Percentiles rank a stretch among this genome's conserved stretches.
phyloP scores from a whole-genome alignment of 2,113 vertebrate species.

The Prietella phreatophila region DNA sequence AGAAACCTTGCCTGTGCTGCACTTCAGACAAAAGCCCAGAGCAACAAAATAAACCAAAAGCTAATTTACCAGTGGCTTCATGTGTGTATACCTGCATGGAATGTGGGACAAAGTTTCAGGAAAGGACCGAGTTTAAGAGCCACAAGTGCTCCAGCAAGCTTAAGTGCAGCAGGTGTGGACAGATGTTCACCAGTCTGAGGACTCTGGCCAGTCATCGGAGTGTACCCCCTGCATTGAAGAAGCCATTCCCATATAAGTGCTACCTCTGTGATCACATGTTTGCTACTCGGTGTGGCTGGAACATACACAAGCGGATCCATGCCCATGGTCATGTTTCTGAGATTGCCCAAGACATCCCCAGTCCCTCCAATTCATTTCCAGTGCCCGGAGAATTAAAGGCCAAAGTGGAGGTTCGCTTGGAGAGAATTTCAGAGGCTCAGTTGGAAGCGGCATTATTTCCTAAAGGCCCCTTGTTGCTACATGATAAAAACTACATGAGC shows the following conservation, averaged over 20 bases:
- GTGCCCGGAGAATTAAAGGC: slow-evolving; percentile 33
- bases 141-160: slow-evolving; percentile 42
- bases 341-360: background rate
- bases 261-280: slow-evolving; percentile 42
- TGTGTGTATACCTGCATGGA: slow-evolving; percentile 22
- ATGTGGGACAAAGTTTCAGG: slow-evolving; percentile 41
- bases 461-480: background rate
- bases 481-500: background rate
- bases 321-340: background rate
- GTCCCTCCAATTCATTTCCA: background rate
- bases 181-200: slow-evolving; percentile 27
- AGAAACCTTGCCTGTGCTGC: slow-evolving; percentile 47
- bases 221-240: background rate
- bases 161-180: slow-evolving; percentile 42
- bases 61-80: background rate
- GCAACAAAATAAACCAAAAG: slow-evolving; percentile 9
- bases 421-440: slow-evolving; percentile 51
- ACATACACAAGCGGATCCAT: slow-evolving; percentile 46
- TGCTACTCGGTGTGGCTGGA: slow-evolving; percentile 47
- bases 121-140: slow-evolving; percentile 8
- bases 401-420: slow-evolving; percentile 47
- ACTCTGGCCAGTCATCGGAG: slow-evolving; percentile 3
- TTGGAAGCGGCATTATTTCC: slow-evolving; percentile 47
- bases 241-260: slow-evolving; percentile 33
- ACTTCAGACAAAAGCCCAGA: background rate